Conservation (phyloP, 2,888 invertebrate genomes). For the Sisyra nigra region DNA sequence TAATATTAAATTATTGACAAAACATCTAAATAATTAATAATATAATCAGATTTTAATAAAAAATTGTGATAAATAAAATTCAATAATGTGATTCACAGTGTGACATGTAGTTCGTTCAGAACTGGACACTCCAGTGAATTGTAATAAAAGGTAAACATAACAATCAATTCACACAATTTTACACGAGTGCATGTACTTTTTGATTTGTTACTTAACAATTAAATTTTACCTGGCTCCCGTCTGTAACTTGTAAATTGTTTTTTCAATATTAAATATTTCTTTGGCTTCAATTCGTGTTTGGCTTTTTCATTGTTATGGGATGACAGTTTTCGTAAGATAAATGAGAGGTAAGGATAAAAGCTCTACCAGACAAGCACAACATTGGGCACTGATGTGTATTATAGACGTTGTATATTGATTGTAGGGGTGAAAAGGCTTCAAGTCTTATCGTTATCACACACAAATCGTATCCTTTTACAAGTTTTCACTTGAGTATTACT, state of each 20-base stretch:
- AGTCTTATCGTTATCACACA: not conserved
- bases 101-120: not conserved
- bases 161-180: not conserved
- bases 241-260: not conserved
- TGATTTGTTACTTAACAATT: not conserved
- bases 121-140: constrained; percentile 2
- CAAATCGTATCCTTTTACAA: not conserved
- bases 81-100: not conserved
- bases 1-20: constrained; percentile 1
- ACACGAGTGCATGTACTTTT: not conserved
- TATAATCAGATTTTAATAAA: not conserved
- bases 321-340: constrained; percentile 1
- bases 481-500: not conserved
- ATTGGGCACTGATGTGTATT: too few relatives aligned
- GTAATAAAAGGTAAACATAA: constrained; percentile 5
- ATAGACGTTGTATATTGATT: constrained; percentile 1
- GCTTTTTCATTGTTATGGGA: constrained; percentile 2
- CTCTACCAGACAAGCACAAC: too few relatives aligned
- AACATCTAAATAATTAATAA: not conserved
- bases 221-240: not conserved
- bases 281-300: not conserved
- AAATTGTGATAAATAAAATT: constrained; percentile 1
- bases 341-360: not conserved
- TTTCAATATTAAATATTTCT: not conserved
- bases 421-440: not conserved